Percentiles rank a stretch among this genome's conserved stretches.
phyloP scores from a whole-genome alignment of 1,140 invertebrate species.

The Tyrophagus putrescentiae region DNA sequence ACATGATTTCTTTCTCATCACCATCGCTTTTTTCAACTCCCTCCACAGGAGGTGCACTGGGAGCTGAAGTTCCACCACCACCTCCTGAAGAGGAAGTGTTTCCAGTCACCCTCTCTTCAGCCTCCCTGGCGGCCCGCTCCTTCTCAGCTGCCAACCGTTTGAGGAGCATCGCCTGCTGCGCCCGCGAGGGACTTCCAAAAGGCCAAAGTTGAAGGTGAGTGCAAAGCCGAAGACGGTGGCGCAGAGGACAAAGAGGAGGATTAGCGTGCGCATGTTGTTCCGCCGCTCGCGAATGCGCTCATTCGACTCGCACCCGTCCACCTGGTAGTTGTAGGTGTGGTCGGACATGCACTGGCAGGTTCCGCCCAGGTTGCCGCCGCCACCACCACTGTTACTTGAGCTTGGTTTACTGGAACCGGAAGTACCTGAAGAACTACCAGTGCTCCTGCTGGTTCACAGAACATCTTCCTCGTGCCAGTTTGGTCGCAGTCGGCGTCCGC shows the following conservation, averaged over 20 bases:
- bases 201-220: constrained; percentile 7
- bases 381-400: too few species aligned
- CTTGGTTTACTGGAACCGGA: too few species aligned
- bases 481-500: constrained; percentile 2
- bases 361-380: neutral
- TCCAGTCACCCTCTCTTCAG: too few species aligned
- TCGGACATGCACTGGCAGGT: constrained; percentile 3
- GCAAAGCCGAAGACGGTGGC: constrained; percentile 2
- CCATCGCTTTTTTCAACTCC: too few species aligned
- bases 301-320: constrained; percentile 16
- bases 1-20: too few species aligned
- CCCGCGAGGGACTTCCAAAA: neutral
- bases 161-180: neutral
- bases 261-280: constrained; percentile 4
- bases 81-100: too few species aligned
- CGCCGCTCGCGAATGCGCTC: neutral
- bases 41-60: too few species aligned
- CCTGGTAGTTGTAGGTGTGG: constrained; percentile 7
- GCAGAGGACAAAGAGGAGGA: constrained; percentile 3
- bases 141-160: neutral
- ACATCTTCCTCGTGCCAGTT: neutral
- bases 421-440: neutral
- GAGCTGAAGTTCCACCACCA: too few species aligned
- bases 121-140: too few species aligned
- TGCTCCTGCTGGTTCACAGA: neutral